Conservation (phyloP, 2,113 vertebrate genomes). For the Megaceryle maxima region DNA sequence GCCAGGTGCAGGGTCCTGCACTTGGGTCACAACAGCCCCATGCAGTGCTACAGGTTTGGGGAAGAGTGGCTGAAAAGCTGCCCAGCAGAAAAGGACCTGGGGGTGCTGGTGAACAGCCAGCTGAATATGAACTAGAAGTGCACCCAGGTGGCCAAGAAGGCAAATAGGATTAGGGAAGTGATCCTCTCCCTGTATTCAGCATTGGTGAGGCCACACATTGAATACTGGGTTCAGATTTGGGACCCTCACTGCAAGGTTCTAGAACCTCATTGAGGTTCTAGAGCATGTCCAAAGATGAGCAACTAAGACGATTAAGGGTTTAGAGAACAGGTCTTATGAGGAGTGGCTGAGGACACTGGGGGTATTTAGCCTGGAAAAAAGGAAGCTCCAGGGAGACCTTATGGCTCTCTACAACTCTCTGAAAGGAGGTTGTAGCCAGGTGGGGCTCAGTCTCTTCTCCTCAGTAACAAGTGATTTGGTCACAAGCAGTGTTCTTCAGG, state of each 20-base stretch:
- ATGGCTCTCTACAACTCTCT: background rate
- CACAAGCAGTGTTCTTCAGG: no score
- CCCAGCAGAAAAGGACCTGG: background rate
- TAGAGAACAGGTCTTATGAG: background rate
- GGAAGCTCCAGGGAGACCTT: background rate
- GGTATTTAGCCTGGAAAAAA: background rate
- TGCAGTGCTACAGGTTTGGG: background rate
- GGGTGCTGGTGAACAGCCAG: background rate
- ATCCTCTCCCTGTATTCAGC: background rate
- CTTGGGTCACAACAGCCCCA: background rate
- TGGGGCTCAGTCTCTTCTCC: background rate
- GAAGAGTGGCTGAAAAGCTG: background rate
- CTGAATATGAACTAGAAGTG: background rate
- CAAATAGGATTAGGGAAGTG: background rate
- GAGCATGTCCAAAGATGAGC: background rate
- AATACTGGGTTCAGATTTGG: background rate
- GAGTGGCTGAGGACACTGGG: background rate
- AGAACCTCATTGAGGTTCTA: background rate
- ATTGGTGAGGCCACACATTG: background rate
- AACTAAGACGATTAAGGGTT: background rate
- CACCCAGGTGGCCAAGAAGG: background rate
- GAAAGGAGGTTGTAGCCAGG: background rate
- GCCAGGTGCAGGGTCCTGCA: background rate
- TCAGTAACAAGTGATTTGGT: no score
- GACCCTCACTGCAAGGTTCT: no score